phyloP scores from a whole-genome alignment of 2,797 vertebrate genomes.

The Silurus aristotelis region DNA sequence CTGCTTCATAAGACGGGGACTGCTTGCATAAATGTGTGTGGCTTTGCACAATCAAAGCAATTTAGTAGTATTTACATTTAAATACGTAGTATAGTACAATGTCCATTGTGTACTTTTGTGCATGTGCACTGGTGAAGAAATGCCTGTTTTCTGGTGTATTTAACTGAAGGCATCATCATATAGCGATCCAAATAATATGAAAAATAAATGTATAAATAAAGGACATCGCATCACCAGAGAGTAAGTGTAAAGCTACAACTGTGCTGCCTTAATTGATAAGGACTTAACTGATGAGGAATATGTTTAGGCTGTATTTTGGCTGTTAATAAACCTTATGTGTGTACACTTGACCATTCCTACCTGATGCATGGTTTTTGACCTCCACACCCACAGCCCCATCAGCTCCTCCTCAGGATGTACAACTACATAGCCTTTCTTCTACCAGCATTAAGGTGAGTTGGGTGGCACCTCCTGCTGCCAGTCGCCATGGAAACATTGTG shows the following conservation, averaged over 20 bases:
- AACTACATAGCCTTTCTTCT: constrained; percentile 90
- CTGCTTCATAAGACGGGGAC: not conserved
- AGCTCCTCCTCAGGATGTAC: constrained; percentile 95
- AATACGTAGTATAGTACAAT: no score
- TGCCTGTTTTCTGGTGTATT: no score
- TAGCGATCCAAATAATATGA: not conserved
- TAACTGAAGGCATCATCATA: not conserved
- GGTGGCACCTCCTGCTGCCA: constrained; percentile 92
- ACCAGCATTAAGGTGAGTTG: constrained; percentile 99
- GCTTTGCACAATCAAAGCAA: not conserved
- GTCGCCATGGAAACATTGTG: constrained; percentile 93
- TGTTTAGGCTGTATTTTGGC: not conserved
- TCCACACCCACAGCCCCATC: constrained; percentile 84
- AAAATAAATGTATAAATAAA: not conserved
- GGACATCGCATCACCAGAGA: not conserved
- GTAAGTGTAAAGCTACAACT: not conserved
- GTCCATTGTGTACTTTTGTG: not conserved
- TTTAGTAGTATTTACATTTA: not conserved
- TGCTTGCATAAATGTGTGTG: not conserved
- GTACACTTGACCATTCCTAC: constrained; percentile 59
- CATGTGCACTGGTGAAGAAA: no score
- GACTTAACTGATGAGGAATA: not conserved
- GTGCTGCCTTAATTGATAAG: no score
- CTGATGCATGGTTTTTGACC: constrained; percentile 63
- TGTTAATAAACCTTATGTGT: not conserved